Evolutionary conservation across 2,888 invertebrate genomes (phyloP).

Genomic region (Parnassius glacialis): DNA sequence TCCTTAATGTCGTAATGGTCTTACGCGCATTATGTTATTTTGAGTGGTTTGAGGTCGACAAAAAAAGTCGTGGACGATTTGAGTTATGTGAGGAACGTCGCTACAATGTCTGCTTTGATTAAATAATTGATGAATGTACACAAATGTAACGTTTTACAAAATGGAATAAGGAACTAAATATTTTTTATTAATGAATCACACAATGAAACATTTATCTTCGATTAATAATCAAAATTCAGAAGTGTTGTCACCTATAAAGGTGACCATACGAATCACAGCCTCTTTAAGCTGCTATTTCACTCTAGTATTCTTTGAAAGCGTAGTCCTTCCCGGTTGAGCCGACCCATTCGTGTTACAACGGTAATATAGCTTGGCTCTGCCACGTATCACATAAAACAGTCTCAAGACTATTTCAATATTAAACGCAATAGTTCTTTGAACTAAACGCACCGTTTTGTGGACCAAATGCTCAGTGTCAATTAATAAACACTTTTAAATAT

Average conservation of each 20-base stretch:
- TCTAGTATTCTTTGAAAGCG: too few species aligned
- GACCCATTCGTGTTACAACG: too few species aligned
- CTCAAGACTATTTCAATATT: not conserved
- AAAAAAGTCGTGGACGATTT: slow-evolving; percentile 53
- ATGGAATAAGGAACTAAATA: too few species aligned
- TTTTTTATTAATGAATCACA: too few species aligned
- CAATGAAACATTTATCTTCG: too few species aligned
- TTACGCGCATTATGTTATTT: slow-evolving; percentile 65
- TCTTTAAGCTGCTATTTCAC: too few species aligned
- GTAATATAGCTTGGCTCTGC: too few species aligned
- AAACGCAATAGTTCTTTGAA: not conserved
- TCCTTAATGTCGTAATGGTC: slow-evolving; percentile 50
- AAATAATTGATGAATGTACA: slow-evolving; percentile 16
- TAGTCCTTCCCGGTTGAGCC: too few species aligned
- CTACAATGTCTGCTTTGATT: slow-evolving; percentile 18
- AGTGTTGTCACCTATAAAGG: too few species aligned
- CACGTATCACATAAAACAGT: too few species aligned
- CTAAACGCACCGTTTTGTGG: not conserved
- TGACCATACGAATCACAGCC: too few species aligned
- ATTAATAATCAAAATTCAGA: too few species aligned
- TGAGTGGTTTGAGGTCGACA: slow-evolving; percentile 55
- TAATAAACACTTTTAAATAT: slow-evolving; percentile 3
- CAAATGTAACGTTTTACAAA: not conserved
- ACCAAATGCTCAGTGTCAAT: not conserved
- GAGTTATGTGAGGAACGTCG: slow-evolving; percentile 51